These are phyloP conservation scores for Phasia obesa DNA, from an alignment of 2,888 invertebrate species.

Conservation along the genomic window DNA sequence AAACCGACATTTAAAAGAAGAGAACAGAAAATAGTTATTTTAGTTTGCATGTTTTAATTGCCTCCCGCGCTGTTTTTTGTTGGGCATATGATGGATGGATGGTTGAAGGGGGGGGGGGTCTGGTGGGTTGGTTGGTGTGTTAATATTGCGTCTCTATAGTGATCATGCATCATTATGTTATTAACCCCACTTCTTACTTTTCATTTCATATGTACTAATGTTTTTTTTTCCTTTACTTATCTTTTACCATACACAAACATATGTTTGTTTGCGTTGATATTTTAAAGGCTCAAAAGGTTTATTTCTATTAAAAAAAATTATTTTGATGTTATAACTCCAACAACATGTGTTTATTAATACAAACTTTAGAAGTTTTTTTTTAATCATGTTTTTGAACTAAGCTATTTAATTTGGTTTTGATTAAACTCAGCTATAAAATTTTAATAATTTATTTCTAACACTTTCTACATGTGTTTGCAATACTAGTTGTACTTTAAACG, in stretches of 20 bases:
- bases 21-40: neutral
- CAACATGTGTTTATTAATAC: neutral
- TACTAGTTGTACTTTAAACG: neutral
- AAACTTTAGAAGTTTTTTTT: too few relatives aligned
- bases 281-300: constrained; percentile 33
- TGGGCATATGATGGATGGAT: neutral
- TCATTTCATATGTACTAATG: constrained; percentile 2
- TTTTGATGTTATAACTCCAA: neutral
- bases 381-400: too few relatives aligned
- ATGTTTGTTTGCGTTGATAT: constrained; percentile 55
- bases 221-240: constrained; percentile 26
- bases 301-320: neutral
- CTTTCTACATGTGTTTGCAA: neutral
- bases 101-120: neutral
- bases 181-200: constrained; percentile 63
- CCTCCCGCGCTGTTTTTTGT: constrained; percentile 53
- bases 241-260: constrained; percentile 32
- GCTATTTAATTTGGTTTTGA: too few relatives aligned
- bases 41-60: constrained; percentile 25
- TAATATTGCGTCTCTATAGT: constrained; percentile 28
- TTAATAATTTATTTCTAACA: neutral
- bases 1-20: neutral
- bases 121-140: constrained; percentile 1
- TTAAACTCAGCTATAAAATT: too few relatives aligned
- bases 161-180: constrained; percentile 64